A percentile compares a stretch with the other conserved stretches of the same genome.
phyloP scores from a whole-genome alignment of 2,113 vertebrate species.

The Perccottus glenii region DNA sequence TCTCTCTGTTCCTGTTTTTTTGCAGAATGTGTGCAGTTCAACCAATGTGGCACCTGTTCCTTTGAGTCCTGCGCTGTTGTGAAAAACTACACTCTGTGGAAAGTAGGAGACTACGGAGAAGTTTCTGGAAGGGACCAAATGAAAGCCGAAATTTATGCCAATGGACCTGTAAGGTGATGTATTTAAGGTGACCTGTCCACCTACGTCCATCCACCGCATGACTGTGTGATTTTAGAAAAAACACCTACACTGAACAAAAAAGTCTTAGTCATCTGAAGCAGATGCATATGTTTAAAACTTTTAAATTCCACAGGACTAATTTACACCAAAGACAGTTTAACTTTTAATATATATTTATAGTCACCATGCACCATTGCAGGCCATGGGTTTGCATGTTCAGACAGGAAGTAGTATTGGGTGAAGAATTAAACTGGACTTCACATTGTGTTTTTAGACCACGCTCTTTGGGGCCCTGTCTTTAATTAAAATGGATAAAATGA shows the following conservation, averaged over 20 bases:
- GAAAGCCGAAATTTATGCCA: constrained; percentile 67
- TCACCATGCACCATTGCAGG: too few species aligned
- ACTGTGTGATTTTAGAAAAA: constrained; percentile 2
- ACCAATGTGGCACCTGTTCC: constrained; percentile 89
- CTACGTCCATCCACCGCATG: not conserved
- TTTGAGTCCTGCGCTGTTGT: constrained; percentile 84
- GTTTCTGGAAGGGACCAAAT: constrained; percentile 67
- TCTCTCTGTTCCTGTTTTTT: not conserved
- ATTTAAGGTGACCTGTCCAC: constrained; percentile 5
- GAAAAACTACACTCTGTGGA: constrained; percentile 71
- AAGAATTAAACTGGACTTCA: too few species aligned
- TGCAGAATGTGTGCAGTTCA: constrained; percentile 88
- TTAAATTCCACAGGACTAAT: not conserved
- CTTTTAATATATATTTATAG: not conserved
- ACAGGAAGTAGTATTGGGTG: too few species aligned
- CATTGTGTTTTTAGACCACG: too few species aligned
- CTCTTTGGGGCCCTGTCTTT: too few species aligned
- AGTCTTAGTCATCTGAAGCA: constrained; percentile 10
- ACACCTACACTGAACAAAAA: not conserved
- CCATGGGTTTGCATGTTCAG: too few species aligned
- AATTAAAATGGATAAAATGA: too few species aligned
- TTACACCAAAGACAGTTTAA: not conserved
- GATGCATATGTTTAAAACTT: constrained; percentile 28
- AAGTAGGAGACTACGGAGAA: constrained; percentile 68
- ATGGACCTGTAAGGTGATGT: constrained; percentile 69